These are phyloP conservation scores for Sciurus vulgaris DNA, from an alignment of 2,797 vertebrate genomes.

Conservation along the genomic window DNA sequence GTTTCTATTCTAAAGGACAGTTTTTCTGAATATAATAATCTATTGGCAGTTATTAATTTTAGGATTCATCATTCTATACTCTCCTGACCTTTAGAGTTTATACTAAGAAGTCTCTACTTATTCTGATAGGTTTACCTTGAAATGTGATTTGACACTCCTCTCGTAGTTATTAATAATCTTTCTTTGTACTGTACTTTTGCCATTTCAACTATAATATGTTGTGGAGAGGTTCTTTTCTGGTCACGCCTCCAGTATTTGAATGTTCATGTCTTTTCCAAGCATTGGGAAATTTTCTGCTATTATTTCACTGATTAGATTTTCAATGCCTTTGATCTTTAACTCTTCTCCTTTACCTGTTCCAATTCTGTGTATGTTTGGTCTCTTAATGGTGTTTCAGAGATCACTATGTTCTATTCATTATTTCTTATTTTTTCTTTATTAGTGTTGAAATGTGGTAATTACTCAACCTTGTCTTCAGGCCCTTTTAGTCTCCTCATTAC, in stretches of 20 bases:
- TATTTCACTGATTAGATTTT: not conserved
- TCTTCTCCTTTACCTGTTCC: not conserved
- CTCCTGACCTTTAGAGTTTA: not conserved
- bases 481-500: not conserved
- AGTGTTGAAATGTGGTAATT: too few relatives aligned
- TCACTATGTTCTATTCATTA: not conserved
- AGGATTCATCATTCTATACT: not conserved
- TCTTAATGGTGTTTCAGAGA: not conserved
- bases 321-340: not conserved
- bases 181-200: not conserved
- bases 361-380: not conserved
- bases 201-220: too few relatives aligned
- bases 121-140: not conserved
- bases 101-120: too few relatives aligned
- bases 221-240: too few relatives aligned
- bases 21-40: too few relatives aligned
- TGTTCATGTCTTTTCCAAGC: too few relatives aligned
- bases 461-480: too few relatives aligned
- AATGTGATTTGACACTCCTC: not conserved
- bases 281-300: not conserved
- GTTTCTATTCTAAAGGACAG: too few relatives aligned
- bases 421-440: too few relatives aligned
- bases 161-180: not conserved
- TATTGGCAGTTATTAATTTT: too few relatives aligned
- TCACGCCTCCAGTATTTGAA: too few relatives aligned